These are phyloP conservation scores for Diplodus sargus DNA, from an alignment of 2,797 vertebrate genomes.

Conservation along the genomic window DNA sequence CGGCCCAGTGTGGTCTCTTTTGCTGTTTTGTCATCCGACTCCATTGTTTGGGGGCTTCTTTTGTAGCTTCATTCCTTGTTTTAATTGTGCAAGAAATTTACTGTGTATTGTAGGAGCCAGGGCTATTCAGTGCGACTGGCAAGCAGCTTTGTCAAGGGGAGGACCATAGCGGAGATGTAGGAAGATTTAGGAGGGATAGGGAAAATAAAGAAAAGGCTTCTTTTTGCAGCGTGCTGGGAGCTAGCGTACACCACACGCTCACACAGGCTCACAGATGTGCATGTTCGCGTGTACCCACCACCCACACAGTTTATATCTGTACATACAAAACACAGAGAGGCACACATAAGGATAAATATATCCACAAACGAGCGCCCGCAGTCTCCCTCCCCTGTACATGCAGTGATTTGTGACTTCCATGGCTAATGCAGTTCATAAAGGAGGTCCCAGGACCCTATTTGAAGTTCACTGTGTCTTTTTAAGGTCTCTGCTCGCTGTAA, in stretches of 20 bases:
- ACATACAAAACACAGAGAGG: constrained; percentile 54
- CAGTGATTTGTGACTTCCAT: constrained; percentile 78
- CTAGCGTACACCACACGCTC: constrained; percentile 66
- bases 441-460: constrained; percentile 66
- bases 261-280: constrained; percentile 78
- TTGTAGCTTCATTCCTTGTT: constrained; percentile 85
- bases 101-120: constrained; percentile 86
- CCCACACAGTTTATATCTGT: constrained; percentile 77
- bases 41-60: constrained; percentile 84
- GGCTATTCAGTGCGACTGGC: constrained; percentile 83
- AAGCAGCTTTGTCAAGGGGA: constrained; percentile 83
- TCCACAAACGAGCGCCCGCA: constrained; percentile 50
- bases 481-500: constrained; percentile 66
- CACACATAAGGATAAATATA: constrained; percentile 71
- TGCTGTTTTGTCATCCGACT: constrained; percentile 85
- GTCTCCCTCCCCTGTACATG: constrained; percentile 53
- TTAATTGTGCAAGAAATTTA: constrained; percentile 87
- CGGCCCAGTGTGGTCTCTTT: constrained; percentile 83
- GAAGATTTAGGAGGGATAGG: constrained; percentile 85
- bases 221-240: constrained; percentile 70
- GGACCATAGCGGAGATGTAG: constrained; percentile 79
- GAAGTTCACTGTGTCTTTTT: constrained; percentile 66
- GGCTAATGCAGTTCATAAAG: constrained; percentile 76
- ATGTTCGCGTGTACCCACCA: constrained; percentile 74
- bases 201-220: constrained; percentile 80